Percentiles rank a stretch among this genome's conserved stretches.
These are phyloP conservation scores for Caenorhabditis panamensis DNA, from an alignment of 2,888 invertebrate genomes.

Conservation along the genomic window DNA sequence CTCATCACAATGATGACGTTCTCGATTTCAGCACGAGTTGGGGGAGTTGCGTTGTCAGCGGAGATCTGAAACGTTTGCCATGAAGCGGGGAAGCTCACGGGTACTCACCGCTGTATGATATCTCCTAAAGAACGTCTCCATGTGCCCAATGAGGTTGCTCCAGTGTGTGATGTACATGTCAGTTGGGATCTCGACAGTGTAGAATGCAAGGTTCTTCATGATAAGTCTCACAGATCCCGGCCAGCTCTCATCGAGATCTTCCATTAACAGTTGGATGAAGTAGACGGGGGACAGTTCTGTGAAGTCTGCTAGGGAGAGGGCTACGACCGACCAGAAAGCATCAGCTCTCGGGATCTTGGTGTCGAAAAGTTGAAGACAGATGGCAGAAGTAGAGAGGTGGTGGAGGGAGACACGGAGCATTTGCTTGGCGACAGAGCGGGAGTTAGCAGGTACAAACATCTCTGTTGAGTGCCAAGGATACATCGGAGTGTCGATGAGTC, in stretches of 20 bases:
- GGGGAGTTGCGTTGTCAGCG: slow-evolving; percentile 61
- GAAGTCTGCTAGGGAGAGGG: slow-evolving; percentile 94
- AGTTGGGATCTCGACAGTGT: slow-evolving; percentile 87
- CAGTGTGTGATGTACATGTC: slow-evolving; percentile 88
- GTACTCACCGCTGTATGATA: slow-evolving; percentile 76
- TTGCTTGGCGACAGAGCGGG: slow-evolving; percentile 95
- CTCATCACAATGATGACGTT: slow-evolving; percentile 83
- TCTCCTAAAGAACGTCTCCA: slow-evolving; percentile 90
- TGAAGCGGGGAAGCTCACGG: no score
- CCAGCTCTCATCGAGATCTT: slow-evolving; percentile 89
- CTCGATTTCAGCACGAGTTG: slow-evolving; percentile 80
- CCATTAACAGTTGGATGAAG: slow-evolving; percentile 92
- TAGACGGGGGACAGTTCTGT: slow-evolving; percentile 95
- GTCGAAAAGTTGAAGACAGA: slow-evolving; percentile 90
- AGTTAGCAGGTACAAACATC: slow-evolving; percentile 92
- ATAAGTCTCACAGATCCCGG: slow-evolving; percentile 88
- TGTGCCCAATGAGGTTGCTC: slow-evolving; percentile 89
- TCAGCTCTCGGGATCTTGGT: slow-evolving; percentile 70
- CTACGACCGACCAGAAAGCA: slow-evolving; percentile 92
- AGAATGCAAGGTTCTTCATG: slow-evolving; percentile 92
- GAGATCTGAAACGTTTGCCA: slow-evolving; percentile 67
- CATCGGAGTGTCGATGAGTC: slow-evolving; percentile 78
- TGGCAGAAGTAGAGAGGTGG: slow-evolving; percentile 94
- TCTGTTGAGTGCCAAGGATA: slow-evolving; percentile 80
- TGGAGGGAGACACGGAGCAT: slow-evolving; percentile 96